These are phyloP conservation scores for Microvelia longipes DNA, from an alignment of 1,140 invertebrate genomes.

Conservation along the genomic window DNA sequence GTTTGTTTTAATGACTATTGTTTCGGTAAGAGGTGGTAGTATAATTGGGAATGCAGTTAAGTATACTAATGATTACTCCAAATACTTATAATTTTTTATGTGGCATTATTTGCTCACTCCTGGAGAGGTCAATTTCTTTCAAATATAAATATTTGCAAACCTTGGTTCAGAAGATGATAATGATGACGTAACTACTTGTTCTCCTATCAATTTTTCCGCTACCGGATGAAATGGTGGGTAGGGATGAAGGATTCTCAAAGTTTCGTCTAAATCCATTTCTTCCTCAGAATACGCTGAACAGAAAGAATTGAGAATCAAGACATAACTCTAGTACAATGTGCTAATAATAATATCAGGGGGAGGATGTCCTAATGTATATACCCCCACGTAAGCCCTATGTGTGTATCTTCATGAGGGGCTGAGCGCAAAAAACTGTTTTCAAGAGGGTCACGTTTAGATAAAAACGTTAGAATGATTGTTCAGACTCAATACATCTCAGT, in stretches of 20 bases:
- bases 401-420: too few relatives aligned
- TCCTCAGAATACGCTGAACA: slow-evolving; percentile 12
- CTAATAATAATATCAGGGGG: too few relatives aligned
- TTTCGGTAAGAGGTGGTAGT: neutral
- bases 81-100: too few relatives aligned
- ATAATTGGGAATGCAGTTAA: neutral
- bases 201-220: slow-evolving; percentile 49
- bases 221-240: slow-evolving; percentile 44
- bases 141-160: slow-evolving; percentile 35
- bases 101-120: too few relatives aligned
- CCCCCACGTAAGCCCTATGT: too few relatives aligned
- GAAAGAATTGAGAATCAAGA: neutral
- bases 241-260: slow-evolving; percentile 48
- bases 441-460: too few relatives aligned
- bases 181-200: slow-evolving; percentile 23
- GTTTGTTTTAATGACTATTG: neutral
- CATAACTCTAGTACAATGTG: too few relatives aligned
- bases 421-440: too few relatives aligned
- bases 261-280: slow-evolving; percentile 31
- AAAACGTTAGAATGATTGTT: too few relatives aligned
- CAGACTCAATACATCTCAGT: too few relatives aligned
- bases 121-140: neutral
- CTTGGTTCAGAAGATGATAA: slow-evolving; percentile 51
- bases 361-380: too few relatives aligned
- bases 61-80: too few relatives aligned